Conservation (phyloP, 1,140 invertebrate species). For the Saxidomus purpurata region DNA sequence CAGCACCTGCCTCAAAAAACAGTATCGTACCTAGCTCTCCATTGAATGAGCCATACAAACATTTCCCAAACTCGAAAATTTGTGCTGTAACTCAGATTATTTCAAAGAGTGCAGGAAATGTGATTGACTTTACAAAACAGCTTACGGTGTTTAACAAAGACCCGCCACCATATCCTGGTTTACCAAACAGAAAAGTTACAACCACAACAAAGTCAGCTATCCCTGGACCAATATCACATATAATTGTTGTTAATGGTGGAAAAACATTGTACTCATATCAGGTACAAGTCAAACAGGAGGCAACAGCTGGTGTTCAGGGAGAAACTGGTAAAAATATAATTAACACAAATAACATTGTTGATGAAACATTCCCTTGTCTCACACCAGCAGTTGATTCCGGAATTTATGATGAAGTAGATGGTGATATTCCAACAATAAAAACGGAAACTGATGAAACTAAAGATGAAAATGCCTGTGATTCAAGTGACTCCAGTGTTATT, state of each 20-base stretch:
- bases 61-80: not conserved
- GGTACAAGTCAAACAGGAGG: constrained; percentile 18
- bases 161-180: constrained; percentile 32
- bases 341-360: not conserved
- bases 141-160: constrained; percentile 19
- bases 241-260: constrained; percentile 49
- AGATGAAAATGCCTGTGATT: not conserved
- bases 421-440: constrained; percentile 53
- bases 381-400: constrained; percentile 2
- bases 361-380: constrained; percentile 4
- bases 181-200: not conserved
- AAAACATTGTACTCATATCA: constrained; percentile 44
- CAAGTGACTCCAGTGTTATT: constrained; percentile 33
- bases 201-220: constrained; percentile 33
- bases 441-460: constrained; percentile 32
- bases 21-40: not conserved
- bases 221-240: constrained; percentile 38
- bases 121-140: constrained; percentile 29
- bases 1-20: not conserved
- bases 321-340: not conserved
- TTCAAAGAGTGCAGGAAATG: constrained; percentile 24
- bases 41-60: not conserved
- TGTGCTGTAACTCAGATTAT: not conserved
- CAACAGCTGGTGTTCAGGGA: not conserved
- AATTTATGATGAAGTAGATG: constrained; percentile 60